Evolutionary conservation across 2,888 invertebrate species (phyloP).

Genomic region (Clostera curtula): DNA sequence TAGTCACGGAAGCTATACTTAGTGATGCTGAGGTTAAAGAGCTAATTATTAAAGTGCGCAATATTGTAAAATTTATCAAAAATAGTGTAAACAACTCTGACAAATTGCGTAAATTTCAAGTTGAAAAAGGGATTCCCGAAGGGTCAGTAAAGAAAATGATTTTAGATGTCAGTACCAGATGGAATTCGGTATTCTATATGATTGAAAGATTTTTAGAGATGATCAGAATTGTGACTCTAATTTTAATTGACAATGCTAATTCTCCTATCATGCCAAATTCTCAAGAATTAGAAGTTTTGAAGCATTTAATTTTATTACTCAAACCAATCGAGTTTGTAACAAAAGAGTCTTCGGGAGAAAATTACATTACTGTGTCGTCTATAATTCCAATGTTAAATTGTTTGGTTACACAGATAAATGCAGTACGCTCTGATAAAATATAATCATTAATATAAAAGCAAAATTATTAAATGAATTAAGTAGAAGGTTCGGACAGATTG

Average conservation of each 20-base stretch:
- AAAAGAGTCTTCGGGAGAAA: background rate
- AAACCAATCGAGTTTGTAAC: slow-evolving; percentile 1
- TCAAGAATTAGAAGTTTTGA: slow-evolving; percentile 1
- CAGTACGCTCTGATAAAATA: slow-evolving; percentile 1
- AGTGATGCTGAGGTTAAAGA: background rate
- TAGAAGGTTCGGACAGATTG: slow-evolving; percentile 1
- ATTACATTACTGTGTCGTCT: slow-evolving; percentile 1
- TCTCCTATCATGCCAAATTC: slow-evolving; percentile 1
- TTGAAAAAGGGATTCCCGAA: slow-evolving; percentile 1
- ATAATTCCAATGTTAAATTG: slow-evolving; percentile 2
- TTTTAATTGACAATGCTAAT: slow-evolving; percentile 1
- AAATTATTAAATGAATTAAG: slow-evolving; percentile 1
- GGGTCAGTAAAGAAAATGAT: slow-evolving; percentile 1
- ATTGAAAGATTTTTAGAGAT: slow-evolving; percentile 2
- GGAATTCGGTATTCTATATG: slow-evolving; percentile 2
- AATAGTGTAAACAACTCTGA: slow-evolving; percentile 1
- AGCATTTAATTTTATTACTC: background rate
- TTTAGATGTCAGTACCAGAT: slow-evolving; percentile 3
- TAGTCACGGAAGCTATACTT: background rate
- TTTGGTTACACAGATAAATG: slow-evolving; percentile 1
- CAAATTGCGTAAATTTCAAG: background rate
- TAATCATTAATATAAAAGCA: background rate
- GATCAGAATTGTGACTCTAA: slow-evolving; percentile 1
- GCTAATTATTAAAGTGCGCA: slow-evolving; percentile 1
- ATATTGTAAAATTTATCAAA: slow-evolving; percentile 2